Evolutionary conservation across 2,113 vertebrate species (phyloP), one percentile per base, ranked within the genome.

Genomic region (Mormyrus iriodes): DNA sequence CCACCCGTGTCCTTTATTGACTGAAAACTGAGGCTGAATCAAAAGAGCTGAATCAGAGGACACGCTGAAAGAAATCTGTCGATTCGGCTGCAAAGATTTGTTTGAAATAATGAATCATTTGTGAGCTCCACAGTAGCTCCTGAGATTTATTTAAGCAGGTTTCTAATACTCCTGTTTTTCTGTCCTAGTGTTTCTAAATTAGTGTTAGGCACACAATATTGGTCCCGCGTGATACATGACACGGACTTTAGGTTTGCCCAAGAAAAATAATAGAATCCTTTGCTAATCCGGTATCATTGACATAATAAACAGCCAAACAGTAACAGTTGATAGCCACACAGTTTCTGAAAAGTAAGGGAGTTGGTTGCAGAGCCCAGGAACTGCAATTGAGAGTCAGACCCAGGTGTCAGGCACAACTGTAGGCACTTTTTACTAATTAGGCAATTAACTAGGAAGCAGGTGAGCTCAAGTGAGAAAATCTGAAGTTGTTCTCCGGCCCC

Each of bases 21-120:
- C 73, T 42, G 15, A 79, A 79, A 79, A 79, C 31, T 42, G 73
- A 79, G 35, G 73, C 13, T 79, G 35, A 79, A 79, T 79, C 73
- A 79, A 42, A 79, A 79, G 35, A 79, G 73, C 73, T 79, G 73
- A 79, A 79, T 79, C 73, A 79, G 73, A 79, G 73, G 73, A 79
- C 35, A 79, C 35, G 4, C 73, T 79, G 35, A 79, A 79, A 19
- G 35, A 79, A 79, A 79, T 79, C 35, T 79, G 42, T 79, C 15
- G 73, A 79, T 79, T 79, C 2, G 13, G 31, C 35, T 5, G 4
- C 31, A 42, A 79, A 42, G 31, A 39, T 79, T 79, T 79, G 31
- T 39, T 79, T 35, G 6, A 79, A 79, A 79, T 79, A 79, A 79
- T 79, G 73, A 42, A 79, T 79, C 31, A 42, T 79, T 79, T 79